Base-by-base conservation (phyloP, 2,888 invertebrate species). In the Dendrolimus houi region DNA sequence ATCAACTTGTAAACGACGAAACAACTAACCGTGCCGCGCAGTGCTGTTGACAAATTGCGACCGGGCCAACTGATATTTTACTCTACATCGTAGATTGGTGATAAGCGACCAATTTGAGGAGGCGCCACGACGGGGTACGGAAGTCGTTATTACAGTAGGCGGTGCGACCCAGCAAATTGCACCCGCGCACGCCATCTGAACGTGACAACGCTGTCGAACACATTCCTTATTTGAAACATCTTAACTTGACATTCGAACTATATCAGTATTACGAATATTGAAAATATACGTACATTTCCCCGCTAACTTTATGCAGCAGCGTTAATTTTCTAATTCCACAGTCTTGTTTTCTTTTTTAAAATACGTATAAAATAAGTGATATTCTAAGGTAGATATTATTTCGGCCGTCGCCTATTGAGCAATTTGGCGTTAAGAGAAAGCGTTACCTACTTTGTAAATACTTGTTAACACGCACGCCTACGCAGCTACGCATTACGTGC, bases 91-190 rank as follows among this genome's bases (percentile, higher is more conserved):
- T 84, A 89, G 89, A 89, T 89, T 85, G 84, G 88, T 87, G 89
- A 89, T 89, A 89, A 89, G 88, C 89, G 89, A 89, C 88, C 88
- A 89, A 89, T 89, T 89, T 86, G 83, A 87, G 88, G 86, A 88
- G 89, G 88, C 89, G 87, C 88, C 87, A 85, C 86, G 86, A 81
- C 87, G 80, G 83, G 87, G 87, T 85, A 85, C 88, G 89, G 88
- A 88, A 89, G 88, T 87, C 89, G 89, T 89, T 88, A 89, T 89
- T 87, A 88, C 86, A 86, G 89, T 84, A 87, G 88, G 88, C 88
- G 88, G 87, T 78, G 85, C 85, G 84, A 87, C 79, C 75, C 72
- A 80, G 81, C 79, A 89, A 89, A 89, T 89, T 88, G 87, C 87
- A 77, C 79, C 78, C 80, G 78, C 79, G 80, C 89, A 89, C 89